Evolutionary conservation across 2,797 vertebrate genomes (phyloP), one percentile per base, ranked within the genome.

Genomic region (Hozukius guyotensis): DNA sequence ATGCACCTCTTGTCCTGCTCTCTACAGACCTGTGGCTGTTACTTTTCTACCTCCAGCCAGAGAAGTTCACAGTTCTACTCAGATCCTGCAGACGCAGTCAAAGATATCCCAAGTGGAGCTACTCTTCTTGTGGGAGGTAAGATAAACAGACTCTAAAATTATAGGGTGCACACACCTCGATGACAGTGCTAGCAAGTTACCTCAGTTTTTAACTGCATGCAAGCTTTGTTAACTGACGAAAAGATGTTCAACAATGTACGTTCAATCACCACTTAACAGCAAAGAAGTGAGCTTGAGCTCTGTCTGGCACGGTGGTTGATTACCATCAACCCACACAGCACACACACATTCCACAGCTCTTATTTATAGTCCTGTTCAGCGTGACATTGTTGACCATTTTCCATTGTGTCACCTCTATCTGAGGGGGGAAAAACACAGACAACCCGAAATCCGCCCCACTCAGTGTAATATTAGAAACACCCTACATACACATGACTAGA

Each of bases 71-170:
- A 93, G 74, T 98, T 99, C 93, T 99, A 97, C 87, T 93, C 93
- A 0, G 95, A 98, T 86, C 94, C 98, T 2, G 87, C 95, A 24
- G 97, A 98, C 38, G 98, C 97, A 12, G 96, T 99, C 11, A 98
- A 97, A 94, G 98, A 99, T 84, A 97, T 99, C 83, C 97, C 97
- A 2, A 89, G 95, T 87, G 97, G 97, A 36, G 91, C 98, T 2
- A 99, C 97, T 0, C 4, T 99, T 75, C 96, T 99, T 72, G 97
- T 99, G 80, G 98, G 98, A 94, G 98, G 98, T 99, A 94, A 96
- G 92, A 46, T 36, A 24, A 46, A 56, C n/a, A 25, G 18, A 27
- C 2, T 32, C 1, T 67, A 16, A 31, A 6, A 16, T 55, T 57
- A 16, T 71, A 36, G 46, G 4, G 46, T 31, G 16, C 4, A 49